These are phyloP conservation scores for Chrysodeixis includens DNA, from an alignment of 2,888 invertebrate genomes.

Conservation along the genomic window DNA sequence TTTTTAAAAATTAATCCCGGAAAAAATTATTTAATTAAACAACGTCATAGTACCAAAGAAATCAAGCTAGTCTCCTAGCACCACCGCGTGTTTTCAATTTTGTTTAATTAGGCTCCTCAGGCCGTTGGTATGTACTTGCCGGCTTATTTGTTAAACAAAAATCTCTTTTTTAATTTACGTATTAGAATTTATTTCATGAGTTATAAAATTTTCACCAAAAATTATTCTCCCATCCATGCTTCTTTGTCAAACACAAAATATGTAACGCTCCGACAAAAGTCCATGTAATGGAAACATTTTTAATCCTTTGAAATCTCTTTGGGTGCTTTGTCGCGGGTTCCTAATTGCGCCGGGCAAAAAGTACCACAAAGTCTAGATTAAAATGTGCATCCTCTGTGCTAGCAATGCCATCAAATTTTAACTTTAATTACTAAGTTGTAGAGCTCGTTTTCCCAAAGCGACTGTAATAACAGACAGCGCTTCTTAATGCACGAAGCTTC, in stretches of 20 bases:
- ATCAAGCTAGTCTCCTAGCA: too few species aligned
- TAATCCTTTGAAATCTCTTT: conserved; percentile 79
- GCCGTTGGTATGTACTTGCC: neutral
- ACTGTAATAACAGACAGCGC: conserved; percentile 56
- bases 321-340: conserved; percentile 72
- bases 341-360: conserved; percentile 81
- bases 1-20: too few species aligned
- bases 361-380: conserved; percentile 78
- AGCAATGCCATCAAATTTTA: conserved; percentile 43
- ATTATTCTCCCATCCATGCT: conserved; percentile 7
- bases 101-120: conserved; percentile 27
- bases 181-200: too few species aligned
- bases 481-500: conserved; percentile 68
- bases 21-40: too few species aligned
- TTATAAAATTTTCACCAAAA: conserved; percentile 10
- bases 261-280: conserved; percentile 62
- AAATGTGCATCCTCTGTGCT: conserved; percentile 69
- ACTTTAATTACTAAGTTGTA: conserved; percentile 53
- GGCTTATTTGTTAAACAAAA: conserved; percentile 19
- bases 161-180: too few species aligned
- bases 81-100: conserved; percentile 17
- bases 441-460: conserved; percentile 49
- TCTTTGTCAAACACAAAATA: conserved; percentile 56
- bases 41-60: too few species aligned
- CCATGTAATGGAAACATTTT: conserved; percentile 82